Conservation (phyloP, 2,113 vertebrate species). For the Labrus mixtus region DNA sequence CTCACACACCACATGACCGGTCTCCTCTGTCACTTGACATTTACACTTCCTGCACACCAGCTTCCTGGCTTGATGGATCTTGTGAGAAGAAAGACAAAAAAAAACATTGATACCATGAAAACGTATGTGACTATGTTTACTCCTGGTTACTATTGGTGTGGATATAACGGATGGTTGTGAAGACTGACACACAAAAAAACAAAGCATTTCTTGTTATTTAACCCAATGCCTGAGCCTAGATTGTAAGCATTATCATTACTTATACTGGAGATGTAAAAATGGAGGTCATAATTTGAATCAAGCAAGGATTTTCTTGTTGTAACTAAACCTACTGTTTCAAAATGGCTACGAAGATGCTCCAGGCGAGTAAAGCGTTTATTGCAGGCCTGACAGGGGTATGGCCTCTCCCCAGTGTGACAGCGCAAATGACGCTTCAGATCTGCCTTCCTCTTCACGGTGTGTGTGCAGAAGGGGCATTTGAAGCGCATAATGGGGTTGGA, state of each 20-base stretch:
- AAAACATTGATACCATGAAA: not conserved
- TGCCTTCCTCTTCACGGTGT: conserved; percentile 97
- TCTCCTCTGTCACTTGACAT: conserved; percentile 93
- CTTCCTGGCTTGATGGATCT: conserved; percentile 98
- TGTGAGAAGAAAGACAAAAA: conserved; percentile 15
- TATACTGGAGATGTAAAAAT: not conserved
- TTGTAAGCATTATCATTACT: not conserved
- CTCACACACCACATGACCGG: conserved; percentile 94
- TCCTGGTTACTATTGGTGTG: too few species aligned
- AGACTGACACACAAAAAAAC: not conserved
- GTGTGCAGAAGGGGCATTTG: conserved; percentile 97
- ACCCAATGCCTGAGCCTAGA: not conserved
- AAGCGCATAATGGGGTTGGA: conserved; percentile 92
- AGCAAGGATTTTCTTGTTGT: not conserved
- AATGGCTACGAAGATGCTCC: conserved; percentile 96
- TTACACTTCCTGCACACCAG: conserved; percentile 97
- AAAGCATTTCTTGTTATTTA: not conserved
- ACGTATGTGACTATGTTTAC: not conserved
- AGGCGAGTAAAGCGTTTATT: conserved; percentile 96
- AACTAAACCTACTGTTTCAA: conserved; percentile 89
- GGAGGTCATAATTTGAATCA: not conserved
- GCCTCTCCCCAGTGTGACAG: conserved; percentile 95
- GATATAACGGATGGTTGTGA: too few species aligned
- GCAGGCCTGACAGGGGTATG: conserved; percentile 96
- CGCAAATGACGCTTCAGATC: conserved; percentile 97